Conservation (phyloP, 2,113 vertebrate genomes). For the Cairina moschata region DNA sequence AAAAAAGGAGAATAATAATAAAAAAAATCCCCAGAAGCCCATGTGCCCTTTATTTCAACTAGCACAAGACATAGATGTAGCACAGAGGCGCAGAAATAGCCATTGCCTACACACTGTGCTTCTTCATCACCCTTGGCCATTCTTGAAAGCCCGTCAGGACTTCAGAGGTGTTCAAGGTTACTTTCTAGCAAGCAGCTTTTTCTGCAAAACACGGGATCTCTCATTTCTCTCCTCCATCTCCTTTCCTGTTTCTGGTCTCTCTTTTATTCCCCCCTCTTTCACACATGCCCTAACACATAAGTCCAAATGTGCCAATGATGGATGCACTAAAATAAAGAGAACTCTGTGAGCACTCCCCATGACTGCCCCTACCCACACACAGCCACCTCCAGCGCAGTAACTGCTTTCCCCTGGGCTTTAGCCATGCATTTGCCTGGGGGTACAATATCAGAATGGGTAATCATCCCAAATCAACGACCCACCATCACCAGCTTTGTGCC, state of each 20-base stretch:
- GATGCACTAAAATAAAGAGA: slow-evolving; percentile 42
- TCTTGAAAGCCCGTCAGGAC: not conserved
- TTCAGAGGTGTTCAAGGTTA: not conserved
- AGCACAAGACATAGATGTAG: not conserved
- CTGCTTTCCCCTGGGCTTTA: not conserved
- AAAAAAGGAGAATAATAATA: not conserved
- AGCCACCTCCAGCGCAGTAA: not conserved
- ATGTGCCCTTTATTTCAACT: not conserved
- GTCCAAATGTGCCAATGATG: not conserved
- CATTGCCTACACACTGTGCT: not conserved
- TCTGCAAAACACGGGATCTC: not conserved
- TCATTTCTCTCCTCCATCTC: not conserved
- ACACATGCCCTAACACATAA: not conserved
- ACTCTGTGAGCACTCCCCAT: not conserved
- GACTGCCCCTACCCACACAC: not conserved
- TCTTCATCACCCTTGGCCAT: not conserved
- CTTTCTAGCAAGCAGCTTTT: not conserved
- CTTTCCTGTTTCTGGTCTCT: not conserved
- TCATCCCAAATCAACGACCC: not conserved
- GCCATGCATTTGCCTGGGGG: not conserved
- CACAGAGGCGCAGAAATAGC: not conserved
- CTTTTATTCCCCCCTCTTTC: slow-evolving; percentile 1
- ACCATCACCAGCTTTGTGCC: slow-evolving; percentile 17
- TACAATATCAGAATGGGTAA: not conserved
- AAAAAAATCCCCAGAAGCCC: not conserved